A percentile compares a stretch with the other conserved stretches of the same genome.
Conservation (phyloP, 2,797 vertebrate genomes). For the Cyprinella venusta region DNA sequence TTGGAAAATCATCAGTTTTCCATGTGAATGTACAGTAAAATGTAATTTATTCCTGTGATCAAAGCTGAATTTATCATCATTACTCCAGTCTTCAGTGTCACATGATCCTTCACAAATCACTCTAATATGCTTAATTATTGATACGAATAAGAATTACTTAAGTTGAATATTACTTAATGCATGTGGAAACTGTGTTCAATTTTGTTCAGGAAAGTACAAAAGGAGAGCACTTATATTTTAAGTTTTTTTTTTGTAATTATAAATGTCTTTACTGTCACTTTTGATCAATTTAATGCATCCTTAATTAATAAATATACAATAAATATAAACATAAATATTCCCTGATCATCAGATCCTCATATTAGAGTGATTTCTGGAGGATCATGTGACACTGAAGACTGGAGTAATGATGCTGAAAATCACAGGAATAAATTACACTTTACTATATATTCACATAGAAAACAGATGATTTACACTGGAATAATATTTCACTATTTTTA, state of each 20-base stretch:
- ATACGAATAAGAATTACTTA: background rate
- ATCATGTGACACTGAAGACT: background rate
- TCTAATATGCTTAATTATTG: background rate
- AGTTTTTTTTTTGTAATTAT: background rate
- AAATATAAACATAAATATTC: too few species aligned
- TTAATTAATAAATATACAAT: too few species aligned
- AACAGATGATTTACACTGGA: background rate
- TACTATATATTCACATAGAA: background rate
- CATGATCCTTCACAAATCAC: background rate
- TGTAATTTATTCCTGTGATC: too few species aligned
- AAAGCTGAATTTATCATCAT: background rate
- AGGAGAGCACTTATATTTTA: background rate
- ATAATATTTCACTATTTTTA: background rate
- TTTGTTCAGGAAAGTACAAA: background rate
- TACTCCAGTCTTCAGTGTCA: conserved; percentile 1
- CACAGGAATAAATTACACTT: background rate
- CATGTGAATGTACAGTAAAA: background rate
- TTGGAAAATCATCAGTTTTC: background rate
- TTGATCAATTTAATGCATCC: background rate
- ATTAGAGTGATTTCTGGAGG: background rate
- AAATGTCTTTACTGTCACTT: background rate
- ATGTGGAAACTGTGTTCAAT: background rate
- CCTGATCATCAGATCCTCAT: too few species aligned
- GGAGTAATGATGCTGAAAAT: too few species aligned
- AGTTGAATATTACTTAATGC: background rate